These are phyloP conservation scores for Drosophila mulleri DNA, from an alignment of 2,888 invertebrate species.

Conservation along the genomic window DNA sequence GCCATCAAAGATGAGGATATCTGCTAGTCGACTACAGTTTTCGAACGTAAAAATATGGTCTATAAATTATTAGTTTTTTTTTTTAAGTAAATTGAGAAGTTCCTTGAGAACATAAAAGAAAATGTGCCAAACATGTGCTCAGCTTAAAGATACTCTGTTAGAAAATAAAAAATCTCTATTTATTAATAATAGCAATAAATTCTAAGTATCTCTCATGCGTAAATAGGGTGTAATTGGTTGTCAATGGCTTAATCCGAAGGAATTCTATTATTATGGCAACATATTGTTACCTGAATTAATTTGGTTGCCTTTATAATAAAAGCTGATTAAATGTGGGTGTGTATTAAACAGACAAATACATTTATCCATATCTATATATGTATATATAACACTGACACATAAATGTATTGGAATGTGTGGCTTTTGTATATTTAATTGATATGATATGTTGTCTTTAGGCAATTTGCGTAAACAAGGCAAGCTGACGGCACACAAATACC, in stretches of 20 bases:
- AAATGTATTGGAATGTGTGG: conserved; percentile 15
- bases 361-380: neutral
- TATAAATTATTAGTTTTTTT: conserved; percentile 2
- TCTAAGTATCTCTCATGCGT: neutral
- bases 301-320: conserved; percentile 6
- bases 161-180: neutral
- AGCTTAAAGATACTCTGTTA: neutral
- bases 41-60: neutral
- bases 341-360: neutral
- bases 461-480: conserved; percentile 64
- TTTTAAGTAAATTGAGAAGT: neutral
- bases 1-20: neutral
- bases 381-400: neutral
- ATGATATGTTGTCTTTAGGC: conserved; percentile 59
- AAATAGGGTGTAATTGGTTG: conserved; percentile 3
- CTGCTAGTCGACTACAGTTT: neutral
- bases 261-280: neutral
- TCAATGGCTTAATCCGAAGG: neutral
- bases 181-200: too few species aligned
- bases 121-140: neutral
- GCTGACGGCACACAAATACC: conserved; percentile 22
- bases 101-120: neutral
- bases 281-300: conserved; percentile 12
- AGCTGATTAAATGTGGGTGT: conserved; percentile 8
- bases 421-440: conserved; percentile 32